Conservation (phyloP, 1,140 invertebrate species). For the Plectus sambesii region DNA sequence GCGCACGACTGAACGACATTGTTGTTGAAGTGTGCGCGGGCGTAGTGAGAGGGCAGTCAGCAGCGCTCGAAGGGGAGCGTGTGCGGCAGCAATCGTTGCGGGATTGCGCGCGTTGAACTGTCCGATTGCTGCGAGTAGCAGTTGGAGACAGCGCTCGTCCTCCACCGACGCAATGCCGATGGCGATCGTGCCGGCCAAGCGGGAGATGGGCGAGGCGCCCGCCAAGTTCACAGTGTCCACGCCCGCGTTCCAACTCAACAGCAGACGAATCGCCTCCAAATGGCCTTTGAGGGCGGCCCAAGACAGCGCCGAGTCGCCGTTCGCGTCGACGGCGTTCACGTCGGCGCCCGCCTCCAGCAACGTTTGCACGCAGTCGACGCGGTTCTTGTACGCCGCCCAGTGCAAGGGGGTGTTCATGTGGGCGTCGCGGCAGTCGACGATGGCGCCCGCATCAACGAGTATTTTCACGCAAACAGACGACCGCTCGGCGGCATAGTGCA, state of each 20-base stretch:
- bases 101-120: too few species aligned
- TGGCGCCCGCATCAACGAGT: constrained; percentile 41
- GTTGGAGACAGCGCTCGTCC: constrained; percentile 41
- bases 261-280: constrained; percentile 43
- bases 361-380: constrained; percentile 47
- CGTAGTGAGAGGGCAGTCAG: too few species aligned
- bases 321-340: constrained; percentile 50
- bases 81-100: too few species aligned
- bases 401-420: constrained; percentile 45
- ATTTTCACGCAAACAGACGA: constrained; percentile 33
- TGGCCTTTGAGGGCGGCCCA: constrained; percentile 47
- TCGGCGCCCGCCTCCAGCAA: constrained; percentile 48
- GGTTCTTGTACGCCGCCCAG: constrained; percentile 45
- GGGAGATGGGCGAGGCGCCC: constrained; percentile 32
- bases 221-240: constrained; percentile 44
- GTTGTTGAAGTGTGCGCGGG: too few species aligned
- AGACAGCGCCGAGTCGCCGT: constrained; percentile 34
- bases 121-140: constrained; percentile 41
- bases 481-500: constrained; percentile 46
- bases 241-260: constrained; percentile 46
- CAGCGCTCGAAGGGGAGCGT: too few species aligned
- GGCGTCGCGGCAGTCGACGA: constrained; percentile 36
- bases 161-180: constrained; percentile 37
- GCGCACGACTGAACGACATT: too few species aligned
- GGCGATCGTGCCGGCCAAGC: constrained; percentile 31